Base-by-base conservation (phyloP, 2,113 vertebrate genomes). In the Chaetorhynchus papuensis region DNA sequence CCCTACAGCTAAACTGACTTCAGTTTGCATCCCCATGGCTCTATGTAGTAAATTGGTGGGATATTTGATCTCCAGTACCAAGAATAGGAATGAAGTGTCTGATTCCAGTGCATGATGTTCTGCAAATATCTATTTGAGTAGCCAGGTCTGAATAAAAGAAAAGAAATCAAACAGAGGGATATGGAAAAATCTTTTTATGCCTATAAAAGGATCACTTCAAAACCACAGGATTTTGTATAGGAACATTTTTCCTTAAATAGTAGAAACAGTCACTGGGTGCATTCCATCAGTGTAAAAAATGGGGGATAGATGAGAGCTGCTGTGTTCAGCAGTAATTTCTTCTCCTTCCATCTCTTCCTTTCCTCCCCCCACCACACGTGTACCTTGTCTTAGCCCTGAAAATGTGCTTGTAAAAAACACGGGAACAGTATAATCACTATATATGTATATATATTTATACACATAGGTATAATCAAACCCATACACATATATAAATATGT, bases 121-220 rank as follows among this genome's bases (percentile, higher is more conserved):
- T 88, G 60, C n/a, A 90, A 94, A 56, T 82, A 91, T 87, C 80
- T 91, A 27, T 71, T 31, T 69, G 66, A 91, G 44, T 57, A 76
- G 81, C 75, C 63, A 91, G 84, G 91, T 93, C 77, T 64, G 50
- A 88, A 66, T 77, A 30, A 89, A 35, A 93, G 94, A 94, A 90
- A 94, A 87, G 47, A 96, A 95, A 93, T 92, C 59, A 86, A 92
- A 88, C 49, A 93, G 84, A 93, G 52, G 66, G 84, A 95, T 91
- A 77, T 93, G 93, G 93, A 96, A 97, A 97, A 94, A 93, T 94
- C 78, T 95, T 89, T 93, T 94, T 94, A 96, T 96, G 96, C 88
- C 95, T 96, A 96, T 96, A 97, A 97, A 97, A 96, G 96, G 97
- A 96, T 95, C 91, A 93, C 91, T 96, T 96, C 52, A 80, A 95